Percentiles rank a stretch among this genome's conserved stretches.
Evolutionary conservation across 2,113 vertebrate species (phyloP).

Genomic region (Syrmaticus mikado): DNA sequence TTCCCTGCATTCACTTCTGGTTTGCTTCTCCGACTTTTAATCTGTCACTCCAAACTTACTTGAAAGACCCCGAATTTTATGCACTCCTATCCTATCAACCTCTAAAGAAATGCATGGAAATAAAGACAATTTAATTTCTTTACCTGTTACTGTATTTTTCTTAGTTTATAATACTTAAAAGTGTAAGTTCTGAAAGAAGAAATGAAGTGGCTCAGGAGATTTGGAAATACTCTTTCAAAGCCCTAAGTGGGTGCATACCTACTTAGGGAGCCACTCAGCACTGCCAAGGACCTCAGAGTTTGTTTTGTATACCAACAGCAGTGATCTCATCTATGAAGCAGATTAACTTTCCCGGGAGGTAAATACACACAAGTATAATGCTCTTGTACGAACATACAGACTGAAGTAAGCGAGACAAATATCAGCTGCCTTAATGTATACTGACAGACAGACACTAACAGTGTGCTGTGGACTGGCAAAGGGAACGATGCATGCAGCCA

Average conservation of each 20-base stretch:
- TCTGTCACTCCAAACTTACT: not conserved
- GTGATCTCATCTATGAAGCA: not conserved
- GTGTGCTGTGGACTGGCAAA: not conserved
- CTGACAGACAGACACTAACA: not conserved
- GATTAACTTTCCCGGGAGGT: not conserved
- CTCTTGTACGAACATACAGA: not conserved
- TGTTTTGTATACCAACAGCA: fast-evolving
- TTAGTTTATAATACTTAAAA: not conserved
- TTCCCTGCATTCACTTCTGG: not conserved
- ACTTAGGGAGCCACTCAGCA: not conserved
- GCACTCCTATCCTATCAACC: not conserved
- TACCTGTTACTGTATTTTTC: not conserved
- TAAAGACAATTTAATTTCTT: not conserved
- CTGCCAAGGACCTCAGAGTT: not conserved
- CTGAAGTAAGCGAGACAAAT: not conserved
- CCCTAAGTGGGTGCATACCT: not conserved
- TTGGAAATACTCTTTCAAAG: not conserved
- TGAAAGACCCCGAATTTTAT: not conserved
- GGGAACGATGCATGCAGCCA: not conserved
- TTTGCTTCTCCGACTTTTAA: not conserved
- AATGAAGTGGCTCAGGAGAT: fast-evolving
- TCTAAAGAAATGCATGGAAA: not conserved
- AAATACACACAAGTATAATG: not conserved
- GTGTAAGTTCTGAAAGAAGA: not conserved
- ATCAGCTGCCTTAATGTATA: not conserved